Evolutionary conservation across 92 coral and sea anemone species (phyloP).

Genomic region (Zoanthus gigantus): DNA sequence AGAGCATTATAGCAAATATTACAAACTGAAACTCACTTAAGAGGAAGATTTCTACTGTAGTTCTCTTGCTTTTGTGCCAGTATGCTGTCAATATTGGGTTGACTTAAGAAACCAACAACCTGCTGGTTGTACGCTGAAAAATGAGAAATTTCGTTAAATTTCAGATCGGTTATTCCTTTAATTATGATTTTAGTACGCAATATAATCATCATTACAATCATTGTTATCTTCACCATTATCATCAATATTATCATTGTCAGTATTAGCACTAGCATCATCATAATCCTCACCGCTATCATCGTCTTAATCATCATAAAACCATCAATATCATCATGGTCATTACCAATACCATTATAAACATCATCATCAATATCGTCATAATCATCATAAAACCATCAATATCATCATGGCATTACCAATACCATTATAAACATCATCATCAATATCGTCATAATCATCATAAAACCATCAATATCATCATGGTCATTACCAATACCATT

Average conservation of each 20-base stretch:
- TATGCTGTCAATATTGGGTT: slow-evolving; percentile 82
- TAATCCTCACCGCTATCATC: background rate
- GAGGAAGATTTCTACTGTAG: slow-evolving; percentile 75
- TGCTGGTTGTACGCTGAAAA: slow-evolving; percentile 94
- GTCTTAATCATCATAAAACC: background rate
- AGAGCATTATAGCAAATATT: background rate
- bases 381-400: background rate
- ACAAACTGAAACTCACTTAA: slow-evolving; percentile 69
- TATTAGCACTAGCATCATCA: background rate
- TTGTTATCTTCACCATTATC: background rate
- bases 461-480: no score
- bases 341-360: background rate
- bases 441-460: background rate
- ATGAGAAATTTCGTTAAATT: background rate
- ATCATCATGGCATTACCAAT: background rate
- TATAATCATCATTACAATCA: background rate
- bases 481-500: background rate
- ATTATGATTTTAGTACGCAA: background rate
- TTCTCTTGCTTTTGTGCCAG: slow-evolving; percentile 77
- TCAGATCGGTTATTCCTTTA: background rate
- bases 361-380: background rate
- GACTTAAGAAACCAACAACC: slow-evolving; percentile 90
- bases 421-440: background rate
- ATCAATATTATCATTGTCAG: no score
- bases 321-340: background rate